These are phyloP conservation scores for Leucophenga varia DNA, from an alignment of 1,140 invertebrate genomes.

Conservation along the genomic window DNA sequence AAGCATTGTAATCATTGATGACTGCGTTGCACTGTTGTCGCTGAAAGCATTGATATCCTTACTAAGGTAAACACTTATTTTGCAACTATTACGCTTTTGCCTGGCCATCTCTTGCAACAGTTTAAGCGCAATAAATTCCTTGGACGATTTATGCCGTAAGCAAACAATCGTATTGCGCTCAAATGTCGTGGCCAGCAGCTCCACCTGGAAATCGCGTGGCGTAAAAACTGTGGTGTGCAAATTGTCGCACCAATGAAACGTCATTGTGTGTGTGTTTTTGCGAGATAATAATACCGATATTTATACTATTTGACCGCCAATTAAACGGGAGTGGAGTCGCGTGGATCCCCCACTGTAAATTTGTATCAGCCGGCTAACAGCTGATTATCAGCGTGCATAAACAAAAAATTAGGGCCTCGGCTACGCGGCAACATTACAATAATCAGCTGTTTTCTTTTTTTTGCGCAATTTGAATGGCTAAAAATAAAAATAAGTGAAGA, in stretches of 20 bases:
- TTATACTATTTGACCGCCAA: no score
- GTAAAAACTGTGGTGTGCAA: conserved; percentile 64
- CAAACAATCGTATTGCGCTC: conserved; percentile 83
- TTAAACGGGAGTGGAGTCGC: no score
- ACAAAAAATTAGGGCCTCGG: no score
- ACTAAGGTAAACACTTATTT: conserved; percentile 39
- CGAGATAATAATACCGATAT: not conserved
- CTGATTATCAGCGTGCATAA: no score
- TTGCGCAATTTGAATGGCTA: no score
- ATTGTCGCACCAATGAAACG: conserved; percentile 57
- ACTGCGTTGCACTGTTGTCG: conserved; percentile 20
- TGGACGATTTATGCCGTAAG: conserved; percentile 77
- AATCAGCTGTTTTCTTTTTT: no score
- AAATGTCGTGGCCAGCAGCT: conserved; percentile 77
- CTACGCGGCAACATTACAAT: no score
- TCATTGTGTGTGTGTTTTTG: conserved; percentile 24
- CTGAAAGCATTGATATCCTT: conserved; percentile 19
- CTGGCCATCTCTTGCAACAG: conserved; percentile 75
- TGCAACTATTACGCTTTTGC: conserved; percentile 56
- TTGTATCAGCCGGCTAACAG: no score
- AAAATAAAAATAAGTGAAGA: no score
- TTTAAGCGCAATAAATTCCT: conserved; percentile 87
- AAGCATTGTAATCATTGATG: conserved; percentile 44
- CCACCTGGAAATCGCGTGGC: conserved; percentile 76
- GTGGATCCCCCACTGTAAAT: no score